Evolutionary conservation across 2,888 invertebrate genomes (phyloP).

Genomic region (Eutolmus rufibarbis): DNA sequence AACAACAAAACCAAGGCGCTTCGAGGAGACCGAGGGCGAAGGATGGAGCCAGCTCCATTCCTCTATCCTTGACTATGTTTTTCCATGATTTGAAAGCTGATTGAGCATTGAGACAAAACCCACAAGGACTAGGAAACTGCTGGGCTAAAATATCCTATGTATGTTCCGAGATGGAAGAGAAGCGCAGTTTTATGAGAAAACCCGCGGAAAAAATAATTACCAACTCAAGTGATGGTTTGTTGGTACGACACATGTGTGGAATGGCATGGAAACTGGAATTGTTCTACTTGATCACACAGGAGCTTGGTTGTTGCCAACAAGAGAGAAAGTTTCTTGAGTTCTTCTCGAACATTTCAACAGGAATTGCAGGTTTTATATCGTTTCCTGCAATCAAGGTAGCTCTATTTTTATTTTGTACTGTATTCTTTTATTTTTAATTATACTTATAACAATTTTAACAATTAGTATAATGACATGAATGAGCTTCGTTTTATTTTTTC

Average conservation of each 20-base stretch:
- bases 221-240: background rate
- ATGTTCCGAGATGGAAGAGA: background rate
- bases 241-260: background rate
- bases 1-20: background rate
- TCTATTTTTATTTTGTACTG: no score
- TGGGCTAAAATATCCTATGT: background rate
- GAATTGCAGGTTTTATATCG: background rate
- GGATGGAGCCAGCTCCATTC: background rate
- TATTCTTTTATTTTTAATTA: no score
- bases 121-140: background rate
- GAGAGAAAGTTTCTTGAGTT: background rate
- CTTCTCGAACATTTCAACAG: background rate
- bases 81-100: constrained; percentile 1
- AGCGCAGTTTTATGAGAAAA: background rate
- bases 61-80: background rate
- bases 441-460: no score
- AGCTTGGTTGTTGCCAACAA: background rate
- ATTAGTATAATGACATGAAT: no score
- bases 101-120: constrained; percentile 2
- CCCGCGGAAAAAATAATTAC: background rate
- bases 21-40: background rate
- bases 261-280: background rate
- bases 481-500: no score
- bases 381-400: background rate
- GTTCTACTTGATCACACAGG: background rate